Evolutionary conservation across 2,113 vertebrate genomes (phyloP).

Genomic region (Lagopus leucura): DNA sequence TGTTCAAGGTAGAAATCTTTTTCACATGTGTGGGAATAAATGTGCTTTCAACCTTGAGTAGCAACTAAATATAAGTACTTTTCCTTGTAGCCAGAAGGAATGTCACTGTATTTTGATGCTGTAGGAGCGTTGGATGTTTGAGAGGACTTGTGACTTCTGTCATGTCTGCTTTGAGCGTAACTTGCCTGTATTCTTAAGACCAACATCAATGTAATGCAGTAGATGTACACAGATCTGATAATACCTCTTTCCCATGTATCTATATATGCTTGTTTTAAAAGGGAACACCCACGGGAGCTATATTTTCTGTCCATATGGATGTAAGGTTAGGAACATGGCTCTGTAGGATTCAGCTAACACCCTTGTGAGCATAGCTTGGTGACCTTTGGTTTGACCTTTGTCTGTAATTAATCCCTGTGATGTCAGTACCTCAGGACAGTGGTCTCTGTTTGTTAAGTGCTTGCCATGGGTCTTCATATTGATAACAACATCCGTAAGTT

Average conservation of each 20-base stretch:
- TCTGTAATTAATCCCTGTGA: not conserved
- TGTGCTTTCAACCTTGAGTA: not conserved
- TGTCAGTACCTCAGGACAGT: not conserved
- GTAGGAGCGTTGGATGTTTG: not conserved
- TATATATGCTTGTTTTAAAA: not conserved
- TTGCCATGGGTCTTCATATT: not conserved
- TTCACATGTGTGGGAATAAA: not conserved
- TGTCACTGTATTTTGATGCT: not conserved
- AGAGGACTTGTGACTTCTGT: not conserved
- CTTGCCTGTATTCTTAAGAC: not conserved
- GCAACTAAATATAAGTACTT: not conserved
- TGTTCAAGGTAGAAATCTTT: slow-evolving; percentile 12
- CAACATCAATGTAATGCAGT: not conserved
- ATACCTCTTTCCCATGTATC: not conserved
- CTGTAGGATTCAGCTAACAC: accelerated
- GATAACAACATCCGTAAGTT: accelerated
- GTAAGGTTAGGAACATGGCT: not conserved
- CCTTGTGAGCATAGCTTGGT: not conserved
- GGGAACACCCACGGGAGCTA: not conserved
- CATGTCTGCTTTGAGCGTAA: not conserved
- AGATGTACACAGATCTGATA: accelerated
- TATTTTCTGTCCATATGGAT: not conserved
- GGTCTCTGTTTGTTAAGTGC: not conserved
- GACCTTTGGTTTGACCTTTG: not conserved
- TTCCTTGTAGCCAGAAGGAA: not conserved